These are phyloP conservation scores for Anthoscopus minutus DNA, from an alignment of 2,113 vertebrate species.

Conservation along the genomic window DNA sequence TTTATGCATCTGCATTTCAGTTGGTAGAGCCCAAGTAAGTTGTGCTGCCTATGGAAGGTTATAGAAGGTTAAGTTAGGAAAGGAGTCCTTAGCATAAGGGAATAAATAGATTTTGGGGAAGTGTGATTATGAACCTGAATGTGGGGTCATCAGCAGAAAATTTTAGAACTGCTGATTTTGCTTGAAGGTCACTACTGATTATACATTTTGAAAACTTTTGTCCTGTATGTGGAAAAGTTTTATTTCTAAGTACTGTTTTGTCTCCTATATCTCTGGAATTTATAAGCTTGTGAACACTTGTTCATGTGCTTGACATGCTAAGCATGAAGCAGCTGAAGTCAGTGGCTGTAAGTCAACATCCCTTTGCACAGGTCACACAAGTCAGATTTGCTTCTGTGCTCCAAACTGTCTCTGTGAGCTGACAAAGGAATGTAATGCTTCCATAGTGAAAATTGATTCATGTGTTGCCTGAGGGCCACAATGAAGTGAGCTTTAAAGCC, in stretches of 20 bases:
- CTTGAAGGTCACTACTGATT: background rate
- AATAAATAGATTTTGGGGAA: background rate
- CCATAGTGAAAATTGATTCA: background rate
- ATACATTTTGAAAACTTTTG: background rate
- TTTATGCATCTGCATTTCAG: background rate
- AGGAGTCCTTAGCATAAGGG: background rate
- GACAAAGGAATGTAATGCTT: constrained; percentile 24
- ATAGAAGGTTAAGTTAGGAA: background rate
- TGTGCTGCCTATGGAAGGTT: background rate
- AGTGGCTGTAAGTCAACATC: background rate
- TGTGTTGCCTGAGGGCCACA: background rate
- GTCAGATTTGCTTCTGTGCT: background rate
- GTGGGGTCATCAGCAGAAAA: background rate
- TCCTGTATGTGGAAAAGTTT: background rate
- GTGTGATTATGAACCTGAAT: background rate
- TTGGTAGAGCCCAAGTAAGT: background rate
- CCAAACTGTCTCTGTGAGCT: background rate
- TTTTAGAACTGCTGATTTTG: background rate
- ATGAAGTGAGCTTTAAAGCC: background rate
- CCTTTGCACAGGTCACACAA: background rate
- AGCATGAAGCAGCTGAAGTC: background rate
- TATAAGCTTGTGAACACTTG: background rate
- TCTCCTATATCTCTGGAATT: background rate
- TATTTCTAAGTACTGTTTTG: background rate
- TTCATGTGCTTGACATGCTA: background rate